Evolutionary conservation across 2,113 vertebrate genomes (phyloP), one percentile per base, ranked within the genome.

Genomic region (Phoxinus phoxinus): DNA sequence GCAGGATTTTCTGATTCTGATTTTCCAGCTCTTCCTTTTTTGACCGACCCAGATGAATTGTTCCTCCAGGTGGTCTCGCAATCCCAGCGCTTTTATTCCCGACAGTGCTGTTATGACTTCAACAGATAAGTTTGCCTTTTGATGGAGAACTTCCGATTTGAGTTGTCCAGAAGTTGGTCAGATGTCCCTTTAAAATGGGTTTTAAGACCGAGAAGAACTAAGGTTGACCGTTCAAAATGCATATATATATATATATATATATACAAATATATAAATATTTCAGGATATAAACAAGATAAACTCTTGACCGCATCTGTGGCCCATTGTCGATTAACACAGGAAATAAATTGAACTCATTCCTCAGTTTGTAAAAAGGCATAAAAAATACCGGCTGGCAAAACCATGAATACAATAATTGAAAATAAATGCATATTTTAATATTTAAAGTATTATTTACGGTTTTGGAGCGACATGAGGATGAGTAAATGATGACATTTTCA

Each of bases 1-100:
- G 41, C 63, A 61, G 78, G 32, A 84, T 84, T 35, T 83, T 72
- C 79, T 63, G 73, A 77, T 84, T 76, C 53, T 56, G 53, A 56
- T 56, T 56, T 56, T 56, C 74, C 74, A 76, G 73, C 79, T 51
- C 53, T 53, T 80, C 87, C 75, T 81, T 63, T 63, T 71, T 41
- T 78, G 53, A 80, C 81, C 65, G 71, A 53, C 61, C 76, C 51
- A 72, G 53, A 53, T 80, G 37, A 84, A 23, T 84, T 30, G 75
- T 80, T 86, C 75, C 75, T 17, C n/a, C 74, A 48, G 65, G 35
- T 25, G 74, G 65, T 21, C 58, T 56, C 23, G 8, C 37, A 71
- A 56, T 51, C 46, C 58, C 21, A 30, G 41, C 41, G 15, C 78
- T 65, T 81, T 61, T 27, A 27, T 81, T 65, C n/a, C 37, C 15